phyloP scores from a whole-genome alignment of 2,888 invertebrate genomes.

The Pheosia gnoma region DNA sequence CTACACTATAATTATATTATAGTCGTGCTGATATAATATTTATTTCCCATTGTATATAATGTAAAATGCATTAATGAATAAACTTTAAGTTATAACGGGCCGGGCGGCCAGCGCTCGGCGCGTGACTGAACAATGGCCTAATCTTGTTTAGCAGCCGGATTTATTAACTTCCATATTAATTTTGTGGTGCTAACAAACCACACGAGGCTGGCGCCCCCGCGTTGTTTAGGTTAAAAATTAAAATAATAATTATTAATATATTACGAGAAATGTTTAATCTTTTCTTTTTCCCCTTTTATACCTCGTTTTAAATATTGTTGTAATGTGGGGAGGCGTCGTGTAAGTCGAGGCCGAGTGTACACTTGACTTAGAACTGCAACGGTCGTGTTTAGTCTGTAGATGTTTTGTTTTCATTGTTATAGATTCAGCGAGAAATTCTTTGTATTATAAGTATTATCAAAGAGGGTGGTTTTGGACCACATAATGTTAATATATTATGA shows the following conservation, averaged over 20 bases:
- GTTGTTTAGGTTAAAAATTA: slow-evolving; percentile 55
- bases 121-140: slow-evolving; percentile 53
- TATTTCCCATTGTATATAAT: slow-evolving; percentile 83
- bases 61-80: slow-evolving; percentile 59
- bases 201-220: slow-evolving; percentile 48
- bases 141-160: slow-evolving; percentile 36
- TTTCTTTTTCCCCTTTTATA: slow-evolving; percentile 65
- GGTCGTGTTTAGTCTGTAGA: slow-evolving; percentile 61
- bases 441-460: slow-evolving; percentile 82
- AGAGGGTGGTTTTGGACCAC: slow-evolving; percentile 81
- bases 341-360: slow-evolving; percentile 55
- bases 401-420: slow-evolving; percentile 79
- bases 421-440: slow-evolving; percentile 78
- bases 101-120: slow-evolving; percentile 36
- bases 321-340: slow-evolving; percentile 57
- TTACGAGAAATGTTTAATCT: slow-evolving; percentile 68
- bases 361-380: slow-evolving; percentile 57
- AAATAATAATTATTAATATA: slow-evolving; percentile 66
- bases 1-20: slow-evolving; percentile 61
- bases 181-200: slow-evolving; percentile 7
- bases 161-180: slow-evolving; percentile 28
- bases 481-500: slow-evolving; percentile 83
- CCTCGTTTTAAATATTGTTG: slow-evolving; percentile 72
- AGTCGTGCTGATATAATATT: slow-evolving; percentile 75
- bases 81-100: slow-evolving; percentile 43